Conservation (phyloP, 2,113 vertebrate species). For the Rhinichthys klamathensis region DNA sequence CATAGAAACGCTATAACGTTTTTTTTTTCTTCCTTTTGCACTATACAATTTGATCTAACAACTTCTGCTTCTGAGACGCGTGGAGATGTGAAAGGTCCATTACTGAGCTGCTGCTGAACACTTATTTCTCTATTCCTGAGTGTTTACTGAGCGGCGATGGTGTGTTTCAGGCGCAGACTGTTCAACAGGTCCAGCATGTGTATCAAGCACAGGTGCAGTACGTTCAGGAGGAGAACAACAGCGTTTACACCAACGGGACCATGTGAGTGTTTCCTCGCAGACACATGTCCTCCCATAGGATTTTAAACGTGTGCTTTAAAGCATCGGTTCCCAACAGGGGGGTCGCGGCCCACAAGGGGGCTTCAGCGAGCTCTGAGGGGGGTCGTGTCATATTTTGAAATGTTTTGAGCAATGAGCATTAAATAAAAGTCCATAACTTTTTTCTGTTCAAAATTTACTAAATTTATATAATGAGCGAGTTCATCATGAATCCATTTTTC, state of each 20-base stretch:
- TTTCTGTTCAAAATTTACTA: too few relatives aligned
- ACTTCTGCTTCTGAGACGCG: not conserved
- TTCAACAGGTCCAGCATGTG: slow-evolving; percentile 91
- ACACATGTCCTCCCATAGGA: not conserved
- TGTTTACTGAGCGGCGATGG: not conserved
- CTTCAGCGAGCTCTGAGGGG: too few relatives aligned
- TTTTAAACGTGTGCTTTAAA: not conserved
- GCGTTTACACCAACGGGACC: slow-evolving; percentile 93
- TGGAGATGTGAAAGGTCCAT: not conserved
- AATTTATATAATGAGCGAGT: too few relatives aligned
- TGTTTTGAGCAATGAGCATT: too few relatives aligned
- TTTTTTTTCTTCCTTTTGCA: too few relatives aligned
- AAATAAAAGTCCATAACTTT: too few relatives aligned
- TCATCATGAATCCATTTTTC: too few relatives aligned
- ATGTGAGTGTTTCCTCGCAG: slow-evolving; percentile 81
- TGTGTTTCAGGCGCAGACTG: slow-evolving; percentile 79
- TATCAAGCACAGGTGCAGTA: slow-evolving; percentile 96
- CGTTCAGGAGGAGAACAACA: slow-evolving; percentile 88
- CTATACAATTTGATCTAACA: too few relatives aligned
- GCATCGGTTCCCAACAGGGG: too few relatives aligned
- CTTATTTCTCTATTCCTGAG: not conserved
- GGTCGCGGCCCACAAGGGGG: too few relatives aligned
- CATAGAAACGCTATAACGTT: too few relatives aligned
- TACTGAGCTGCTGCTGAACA: not conserved
- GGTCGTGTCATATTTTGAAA: too few relatives aligned